Evolutionary conservation across 2,888 invertebrate genomes (phyloP).

Genomic region (Nephrotoma appendiculata): DNA sequence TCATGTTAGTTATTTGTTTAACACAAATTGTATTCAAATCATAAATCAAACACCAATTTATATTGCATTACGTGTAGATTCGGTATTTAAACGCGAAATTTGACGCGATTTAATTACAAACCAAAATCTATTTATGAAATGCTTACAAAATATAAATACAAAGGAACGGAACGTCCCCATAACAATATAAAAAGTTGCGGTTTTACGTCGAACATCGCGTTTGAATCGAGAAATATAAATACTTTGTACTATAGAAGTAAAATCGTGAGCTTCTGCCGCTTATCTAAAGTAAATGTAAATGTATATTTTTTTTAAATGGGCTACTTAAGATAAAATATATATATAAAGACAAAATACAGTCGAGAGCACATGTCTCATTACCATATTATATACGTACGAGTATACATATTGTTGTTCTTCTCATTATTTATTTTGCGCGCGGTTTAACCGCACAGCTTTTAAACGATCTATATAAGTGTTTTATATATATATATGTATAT

Average conservation of each 20-base stretch:
- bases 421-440: not conserved
- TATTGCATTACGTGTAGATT: not conserved
- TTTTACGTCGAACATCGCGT: not conserved
- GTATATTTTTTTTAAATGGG: not conserved
- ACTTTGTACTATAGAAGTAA: not conserved
- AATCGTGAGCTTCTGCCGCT: not conserved
- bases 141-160: not conserved
- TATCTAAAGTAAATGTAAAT: not conserved
- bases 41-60: not conserved
- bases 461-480: not conserved
- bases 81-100: not conserved
- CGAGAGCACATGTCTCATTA: not conserved
- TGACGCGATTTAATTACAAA: not conserved
- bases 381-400: not conserved
- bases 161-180: not conserved
- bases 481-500: not conserved
- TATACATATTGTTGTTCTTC: not conserved
- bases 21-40: not conserved
- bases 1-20: not conserved
- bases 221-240: not conserved
- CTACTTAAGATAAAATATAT: not conserved
- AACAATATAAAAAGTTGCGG: not conserved
- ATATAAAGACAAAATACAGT: not conserved
- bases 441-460: not conserved
- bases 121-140: not conserved